A percentile compares a stretch with the other conserved stretches of the same genome.
Conservation (phyloP, 1,140 invertebrate species). For the Atta cephalotes region DNA sequence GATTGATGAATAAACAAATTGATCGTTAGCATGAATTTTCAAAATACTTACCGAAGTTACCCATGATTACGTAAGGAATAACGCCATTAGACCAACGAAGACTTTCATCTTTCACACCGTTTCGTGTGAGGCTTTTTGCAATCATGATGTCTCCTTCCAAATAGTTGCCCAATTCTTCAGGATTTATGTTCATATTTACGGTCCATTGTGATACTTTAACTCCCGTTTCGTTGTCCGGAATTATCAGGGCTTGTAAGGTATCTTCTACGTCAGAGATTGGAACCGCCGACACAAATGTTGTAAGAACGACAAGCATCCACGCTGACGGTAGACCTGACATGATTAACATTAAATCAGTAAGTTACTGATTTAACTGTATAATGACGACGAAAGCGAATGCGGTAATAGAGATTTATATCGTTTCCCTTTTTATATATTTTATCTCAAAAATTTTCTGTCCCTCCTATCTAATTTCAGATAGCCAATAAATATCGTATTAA, state of each 20-base stretch:
- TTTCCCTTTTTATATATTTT: background rate
- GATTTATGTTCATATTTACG: constrained; percentile 88
- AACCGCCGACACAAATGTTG: constrained; percentile 85
- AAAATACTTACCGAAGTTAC: constrained; percentile 87
- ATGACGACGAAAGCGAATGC: background rate
- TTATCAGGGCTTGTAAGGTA: background rate
- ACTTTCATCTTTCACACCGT: background rate
- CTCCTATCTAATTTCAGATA: background rate
- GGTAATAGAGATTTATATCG: background rate
- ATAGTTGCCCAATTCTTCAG: constrained; percentile 92
- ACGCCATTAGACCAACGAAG: constrained; percentile 1
- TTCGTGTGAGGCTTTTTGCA: background rate
- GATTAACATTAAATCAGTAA: background rate
- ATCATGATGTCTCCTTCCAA: constrained; percentile 90
- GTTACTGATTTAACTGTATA: background rate
- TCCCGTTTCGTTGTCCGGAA: constrained; percentile 86
- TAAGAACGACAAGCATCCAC: constrained; percentile 29
- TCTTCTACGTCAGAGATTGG: constrained; percentile 80
- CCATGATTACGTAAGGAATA: constrained; percentile 90
- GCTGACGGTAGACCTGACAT: constrained; percentile 17
- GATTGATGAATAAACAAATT: background rate
- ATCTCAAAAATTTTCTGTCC: background rate
- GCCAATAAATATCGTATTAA: background rate
- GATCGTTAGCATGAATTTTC: background rate
- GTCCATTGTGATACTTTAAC: constrained; percentile 87